These are phyloP conservation scores for Sardina pilchardus DNA, from an alignment of 2,113 vertebrate genomes.

Conservation along the genomic window DNA sequence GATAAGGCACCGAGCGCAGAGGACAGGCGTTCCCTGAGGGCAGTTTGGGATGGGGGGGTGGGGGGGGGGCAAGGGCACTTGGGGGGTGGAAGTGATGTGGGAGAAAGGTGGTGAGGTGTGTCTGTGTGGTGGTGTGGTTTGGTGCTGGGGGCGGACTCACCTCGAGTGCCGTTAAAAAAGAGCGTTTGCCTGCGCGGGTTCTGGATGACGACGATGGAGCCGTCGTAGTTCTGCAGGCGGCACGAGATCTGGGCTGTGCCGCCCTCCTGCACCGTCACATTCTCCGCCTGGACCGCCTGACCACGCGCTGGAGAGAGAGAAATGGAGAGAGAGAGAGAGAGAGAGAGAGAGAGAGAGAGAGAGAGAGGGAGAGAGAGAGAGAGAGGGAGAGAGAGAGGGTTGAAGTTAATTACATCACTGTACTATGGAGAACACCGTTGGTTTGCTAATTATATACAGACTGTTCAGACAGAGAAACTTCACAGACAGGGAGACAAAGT, in stretches of 20 bases:
- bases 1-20: neutral
- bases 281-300: constrained; percentile 90
- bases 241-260: constrained; percentile 89
- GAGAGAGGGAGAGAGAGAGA: constrained; percentile 38
- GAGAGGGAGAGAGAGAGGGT: constrained; percentile 25
- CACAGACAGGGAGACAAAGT: neutral
- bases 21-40: neutral
- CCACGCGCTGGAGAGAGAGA: constrained; percentile 62
- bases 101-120: neutral
- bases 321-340: constrained; percentile 36
- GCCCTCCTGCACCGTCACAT: constrained; percentile 86
- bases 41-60: neutral
- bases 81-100: neutral
- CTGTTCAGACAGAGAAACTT: neutral
- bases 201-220: constrained; percentile 92
- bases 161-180: constrained; percentile 90
- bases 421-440: constrained; percentile 12
- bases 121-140: neutral
- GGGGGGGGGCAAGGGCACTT: neutral
- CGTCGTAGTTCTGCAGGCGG: constrained; percentile 86
- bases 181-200: constrained; percentile 88
- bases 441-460: too few relatives aligned
- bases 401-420: constrained; percentile 18
- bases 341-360: constrained; percentile 44
- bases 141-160: constrained; percentile 58